Evolutionary conservation across 2,797 vertebrate genomes (phyloP).

Genomic region (Trichosurus vulpecula): DNA sequence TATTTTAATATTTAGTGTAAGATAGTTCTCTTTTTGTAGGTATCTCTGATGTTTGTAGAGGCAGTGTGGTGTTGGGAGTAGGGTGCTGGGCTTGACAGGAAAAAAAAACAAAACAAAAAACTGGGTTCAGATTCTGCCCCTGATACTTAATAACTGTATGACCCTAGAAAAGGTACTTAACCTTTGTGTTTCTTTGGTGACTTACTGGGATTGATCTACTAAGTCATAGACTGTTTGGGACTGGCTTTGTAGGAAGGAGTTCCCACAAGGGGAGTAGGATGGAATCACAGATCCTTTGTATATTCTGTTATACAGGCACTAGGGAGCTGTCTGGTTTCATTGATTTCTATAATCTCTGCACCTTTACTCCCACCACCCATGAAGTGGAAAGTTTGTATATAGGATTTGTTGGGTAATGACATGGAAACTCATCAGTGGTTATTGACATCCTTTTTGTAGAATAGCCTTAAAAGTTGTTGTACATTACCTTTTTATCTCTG

Average conservation of each 20-base stretch:
- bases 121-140: neutral
- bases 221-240: neutral
- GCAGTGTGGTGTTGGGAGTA: neutral
- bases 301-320: neutral
- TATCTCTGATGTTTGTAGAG: neutral
- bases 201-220: neutral
- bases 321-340: neutral
- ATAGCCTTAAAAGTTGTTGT: conserved; percentile 37
- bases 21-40: conserved; percentile 44
- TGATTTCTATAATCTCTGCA: conserved; percentile 3
- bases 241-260: neutral
- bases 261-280: neutral
- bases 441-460: conserved; percentile 34
- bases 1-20: no score
- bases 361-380: neutral
- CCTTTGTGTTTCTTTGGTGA: neutral
- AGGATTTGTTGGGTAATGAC: conserved; percentile 23
- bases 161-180: neutral
- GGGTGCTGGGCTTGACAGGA: neutral
- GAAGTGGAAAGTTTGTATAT: conserved; percentile 29
- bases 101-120: no score
- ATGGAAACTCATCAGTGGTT: conserved; percentile 14
- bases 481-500: conserved; percentile 56
- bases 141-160: neutral
- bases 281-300: neutral